phyloP scores from a whole-genome alignment of 2,113 vertebrate genomes.

The Bucco capensis region DNA sequence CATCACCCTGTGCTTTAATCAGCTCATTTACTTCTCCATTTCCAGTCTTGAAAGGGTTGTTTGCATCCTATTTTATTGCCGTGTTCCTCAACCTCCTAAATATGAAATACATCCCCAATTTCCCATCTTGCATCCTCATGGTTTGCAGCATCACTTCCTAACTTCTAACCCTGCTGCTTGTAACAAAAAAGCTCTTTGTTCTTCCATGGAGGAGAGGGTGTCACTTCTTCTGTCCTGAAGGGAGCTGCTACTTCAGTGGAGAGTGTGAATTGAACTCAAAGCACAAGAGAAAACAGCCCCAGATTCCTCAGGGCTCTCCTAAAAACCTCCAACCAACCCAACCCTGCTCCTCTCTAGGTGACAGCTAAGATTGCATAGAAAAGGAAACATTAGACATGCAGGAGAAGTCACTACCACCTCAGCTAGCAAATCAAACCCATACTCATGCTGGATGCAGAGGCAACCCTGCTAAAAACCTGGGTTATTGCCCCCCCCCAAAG shows the following conservation, averaged over 20 bases:
- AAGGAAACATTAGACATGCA: not conserved
- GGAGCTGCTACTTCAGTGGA: not conserved
- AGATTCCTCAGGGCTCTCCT: not conserved
- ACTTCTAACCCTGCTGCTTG: accelerated
- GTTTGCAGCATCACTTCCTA: not conserved
- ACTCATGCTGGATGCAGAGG: not conserved
- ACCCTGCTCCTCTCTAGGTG: not conserved
- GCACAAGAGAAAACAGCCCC: not conserved
- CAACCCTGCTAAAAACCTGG: not conserved
- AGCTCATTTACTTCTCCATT: not conserved
- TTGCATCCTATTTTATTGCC: not conserved
- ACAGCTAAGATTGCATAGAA: not conserved
- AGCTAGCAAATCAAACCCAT: constrained; percentile 23
- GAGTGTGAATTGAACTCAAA: not conserved
- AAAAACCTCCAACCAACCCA: not conserved
- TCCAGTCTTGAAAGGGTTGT: not conserved
- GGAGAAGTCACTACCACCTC: not conserved
- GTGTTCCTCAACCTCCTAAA: not conserved
- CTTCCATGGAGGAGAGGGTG: not conserved
- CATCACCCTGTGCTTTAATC: not conserved
- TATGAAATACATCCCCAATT: not conserved
- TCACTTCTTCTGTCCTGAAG: not conserved
- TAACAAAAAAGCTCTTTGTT: constrained; percentile 28
- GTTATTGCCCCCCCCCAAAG: not conserved
- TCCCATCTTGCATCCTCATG: not conserved